Evolutionary conservation across 2,797 vertebrate species (phyloP), one percentile per base, ranked within the genome.

Genomic region (Harpagifer antarcticus): DNA sequence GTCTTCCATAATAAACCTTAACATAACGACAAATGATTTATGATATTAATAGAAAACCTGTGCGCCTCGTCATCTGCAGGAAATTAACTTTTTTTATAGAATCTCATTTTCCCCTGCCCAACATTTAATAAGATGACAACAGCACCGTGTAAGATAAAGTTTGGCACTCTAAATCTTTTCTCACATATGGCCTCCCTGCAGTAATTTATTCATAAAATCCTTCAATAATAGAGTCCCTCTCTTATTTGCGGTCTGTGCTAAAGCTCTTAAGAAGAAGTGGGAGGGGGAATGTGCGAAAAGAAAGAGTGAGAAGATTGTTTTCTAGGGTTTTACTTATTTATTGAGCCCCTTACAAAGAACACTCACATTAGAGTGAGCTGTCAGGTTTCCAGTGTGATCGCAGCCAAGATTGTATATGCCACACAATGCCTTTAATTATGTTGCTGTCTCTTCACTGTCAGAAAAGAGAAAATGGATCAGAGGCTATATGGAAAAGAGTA

Each of bases 341-440:
- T 92, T n/a, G 54, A 56, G 70, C 68, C 50, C 62, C 66, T 81
- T 76, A 74, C 72, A 40, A 83, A 85, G 86, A 78, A 81, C 77
- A 56, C 86, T 78, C 57, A 50, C 78, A 79, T 90, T 88, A 87
- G 86, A 91, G 81, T 67, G 86, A 91, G 86, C 86, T 88, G 90
- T 90, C 90, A 89, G 84, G 81, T 81, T 86, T 86, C 60, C 66
- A 44, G 69, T 54, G 59, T 86, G 86, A 92, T 89, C 66, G 79
- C 83, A 44, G 87, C 72, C 31, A 43, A 85, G 86, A 88, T 88
- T 88, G 82, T 88, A 70, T 74, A 77, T 52, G 44, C 76, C 73
- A 72, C 82, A 92, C 88, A 92, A 92, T 87, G 85, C 83, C 83
- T 91, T 92, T 90, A 92, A 93, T 94, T 92, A 92, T 88, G 84